A percentile compares a stretch with the other conserved stretches of the same genome.
Conservation (phyloP, 2,113 vertebrate species). For the Mungos mungo region DNA sequence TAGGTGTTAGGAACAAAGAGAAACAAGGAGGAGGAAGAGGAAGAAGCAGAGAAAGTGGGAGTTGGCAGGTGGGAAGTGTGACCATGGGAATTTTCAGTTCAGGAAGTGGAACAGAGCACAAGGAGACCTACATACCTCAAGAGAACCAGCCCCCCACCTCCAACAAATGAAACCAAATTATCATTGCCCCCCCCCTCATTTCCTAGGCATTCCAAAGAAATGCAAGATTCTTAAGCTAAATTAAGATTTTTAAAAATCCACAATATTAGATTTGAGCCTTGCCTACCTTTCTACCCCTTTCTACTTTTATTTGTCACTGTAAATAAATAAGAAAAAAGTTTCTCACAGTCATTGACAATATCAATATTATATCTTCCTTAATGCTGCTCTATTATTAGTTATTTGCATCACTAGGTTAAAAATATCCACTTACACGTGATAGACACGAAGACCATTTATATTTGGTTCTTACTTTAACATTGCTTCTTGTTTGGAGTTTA, state of each 20-base stretch:
- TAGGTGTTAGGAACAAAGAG: neutral
- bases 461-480: neutral
- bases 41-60: neutral
- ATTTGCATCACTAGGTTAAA: neutral
- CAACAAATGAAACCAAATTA: neutral
- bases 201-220: neutral
- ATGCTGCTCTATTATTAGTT: neutral
- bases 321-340: neutral
- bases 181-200: too few relatives aligned
- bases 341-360: neutral
- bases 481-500: neutral
- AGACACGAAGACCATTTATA: neutral
- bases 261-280: neutral
- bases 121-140: neutral
- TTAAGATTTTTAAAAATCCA: neutral
- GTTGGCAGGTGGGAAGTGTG: neutral
- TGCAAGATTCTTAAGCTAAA: neutral
- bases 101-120: neutral
- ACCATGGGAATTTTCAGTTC: neutral
- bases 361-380: neutral
- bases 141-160: neutral
- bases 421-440: neutral
- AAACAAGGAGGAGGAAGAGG: neutral
- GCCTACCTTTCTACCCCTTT: neutral
- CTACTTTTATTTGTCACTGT: neutral